Evolutionary conservation across 2,888 invertebrate genomes (phyloP), one percentile per base, ranked within the genome.

Genomic region (Emesis furor): DNA sequence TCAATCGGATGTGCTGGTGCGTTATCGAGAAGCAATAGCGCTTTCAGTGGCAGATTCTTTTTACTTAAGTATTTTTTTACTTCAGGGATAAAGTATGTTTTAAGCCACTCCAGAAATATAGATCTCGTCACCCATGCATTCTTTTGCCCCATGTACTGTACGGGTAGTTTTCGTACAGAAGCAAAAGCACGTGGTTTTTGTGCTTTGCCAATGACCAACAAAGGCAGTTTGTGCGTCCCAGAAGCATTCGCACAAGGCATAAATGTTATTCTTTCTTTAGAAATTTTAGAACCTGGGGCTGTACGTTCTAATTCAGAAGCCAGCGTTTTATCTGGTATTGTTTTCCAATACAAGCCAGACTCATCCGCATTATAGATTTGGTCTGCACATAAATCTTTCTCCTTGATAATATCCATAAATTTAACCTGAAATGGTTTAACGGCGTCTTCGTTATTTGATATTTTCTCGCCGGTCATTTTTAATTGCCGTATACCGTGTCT

Each of bases 1-100:
- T 79, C 86, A 76, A 68, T 69, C 80, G 86, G 86, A 86, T 89
- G 89, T 67, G 86, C 89, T 71, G 89, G 89, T 78, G 79, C 83
- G 80, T 84, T 91, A 88, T 90, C 86, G 71, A 90, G 81, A 73
- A 90, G 73, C 78, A 90, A 78, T 74, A 90, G 67, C 78, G 87
- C 89, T 74, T 89, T 78, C 39, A 46, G 81, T 51, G 87, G 80
- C 46, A 86, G 55, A 73, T 84, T 82, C 35, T 59, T 59, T 2
- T 62, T 59, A 37, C 30, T 24, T 69, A 76, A 76, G 17, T 39
- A 37, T 35, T 35, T 59, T 37, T 62, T n/a, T 59, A 87, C 87
- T 32, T 17, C 87, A 59, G 85, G 84, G 39, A 85, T 78, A 55
- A 85, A 85, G 35, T 82, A 51, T 55, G 67, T 69, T 59, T 86